These are phyloP conservation scores for Synergus gifuensis DNA, from an alignment of 2,888 invertebrate species.

Conservation along the genomic window DNA sequence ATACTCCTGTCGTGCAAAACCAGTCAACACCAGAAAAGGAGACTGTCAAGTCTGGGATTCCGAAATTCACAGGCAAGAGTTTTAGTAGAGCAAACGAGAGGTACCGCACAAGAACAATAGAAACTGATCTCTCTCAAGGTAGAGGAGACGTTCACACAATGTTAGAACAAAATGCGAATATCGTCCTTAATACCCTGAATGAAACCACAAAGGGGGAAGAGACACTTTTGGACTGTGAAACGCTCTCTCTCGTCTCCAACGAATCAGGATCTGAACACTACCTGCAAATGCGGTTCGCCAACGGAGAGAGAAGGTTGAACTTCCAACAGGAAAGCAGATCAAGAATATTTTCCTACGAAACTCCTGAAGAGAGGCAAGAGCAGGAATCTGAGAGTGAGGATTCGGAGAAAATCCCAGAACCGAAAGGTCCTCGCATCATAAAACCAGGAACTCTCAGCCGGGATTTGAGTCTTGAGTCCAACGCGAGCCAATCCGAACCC, in stretches of 20 bases:
- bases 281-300: conserved; percentile 69
- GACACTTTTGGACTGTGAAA: conserved; percentile 80
- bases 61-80: conserved; percentile 68
- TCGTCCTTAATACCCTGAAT: conserved; percentile 80
- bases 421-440: conserved; percentile 78
- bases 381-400: conserved; percentile 62
- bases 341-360: conserved; percentile 31
- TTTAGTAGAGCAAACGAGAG: conserved; percentile 79
- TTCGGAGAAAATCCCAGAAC: conserved; percentile 59
- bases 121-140: neutral
- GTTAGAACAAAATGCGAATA: conserved; percentile 80
- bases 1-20: conserved; percentile 60
- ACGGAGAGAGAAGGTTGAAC: conserved; percentile 47
- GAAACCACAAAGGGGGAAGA: conserved; percentile 79
- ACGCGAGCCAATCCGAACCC: conserved; percentile 66
- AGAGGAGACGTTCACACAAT: conserved; percentile 73
- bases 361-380: conserved; percentile 10
- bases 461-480: conserved; percentile 70
- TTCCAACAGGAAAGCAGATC: conserved; percentile 24
- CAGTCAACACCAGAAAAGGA: conserved; percentile 79
- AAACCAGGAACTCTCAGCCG: conserved; percentile 76
- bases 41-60: conserved; percentile 63
- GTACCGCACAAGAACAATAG: conserved; percentile 85
- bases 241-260: conserved; percentile 85
- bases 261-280: conserved; percentile 84